Evolutionary conservation across 2,113 vertebrate genomes (phyloP), one percentile per base, ranked within the genome.

Genomic region (Hipposideros armiger): DNA sequence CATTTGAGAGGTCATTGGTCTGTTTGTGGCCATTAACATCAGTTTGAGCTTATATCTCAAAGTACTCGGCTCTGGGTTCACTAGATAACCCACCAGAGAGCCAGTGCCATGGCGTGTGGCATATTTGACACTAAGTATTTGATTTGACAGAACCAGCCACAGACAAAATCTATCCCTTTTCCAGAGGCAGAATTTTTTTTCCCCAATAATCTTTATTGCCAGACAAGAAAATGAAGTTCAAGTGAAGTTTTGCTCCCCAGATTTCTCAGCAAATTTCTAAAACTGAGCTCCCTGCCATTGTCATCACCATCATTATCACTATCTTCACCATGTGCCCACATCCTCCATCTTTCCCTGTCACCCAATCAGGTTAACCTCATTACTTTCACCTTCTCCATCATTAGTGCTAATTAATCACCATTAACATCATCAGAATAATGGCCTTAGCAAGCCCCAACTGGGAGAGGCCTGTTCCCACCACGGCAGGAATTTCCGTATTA

Each of bases 401-500:
- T 84, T 86, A 56, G 42, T 58, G 87, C 58, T 95, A 96, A 94
- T 97, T 96, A 91, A 87, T 97, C 64, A 81, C 67, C 74, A 93
- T 93, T 88, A 97, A 86, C 78, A 91, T 94, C 92, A 94, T 86
- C 85, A 26, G 76, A 93, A 93, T 95, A 95, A 93, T n/a, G 89
- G 69, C 60, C 80, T 95, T 66, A 56, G 30, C 78, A 89, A 97
- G 42, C 86, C 88, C 86, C 97, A 95, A 62, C 88, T 90, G 89
- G 69, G 96, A 94, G 84, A 96, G 83, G 74, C 73, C 94, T 94
- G 54, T 83, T 97, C 93, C 89, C 78, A 91, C 60, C 60, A 2
- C 94, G 42, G 60, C 91, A 90, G 88, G 86, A 93, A 96, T 97
- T 97, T 97, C 76, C 97, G 91, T 96, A 91, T 97, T 96, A 96